Percentiles rank a stretch among this genome's conserved stretches.
These are phyloP conservation scores for Bufo gargarizans DNA, from an alignment of 2,113 vertebrate genomes.

Conservation along the genomic window DNA sequence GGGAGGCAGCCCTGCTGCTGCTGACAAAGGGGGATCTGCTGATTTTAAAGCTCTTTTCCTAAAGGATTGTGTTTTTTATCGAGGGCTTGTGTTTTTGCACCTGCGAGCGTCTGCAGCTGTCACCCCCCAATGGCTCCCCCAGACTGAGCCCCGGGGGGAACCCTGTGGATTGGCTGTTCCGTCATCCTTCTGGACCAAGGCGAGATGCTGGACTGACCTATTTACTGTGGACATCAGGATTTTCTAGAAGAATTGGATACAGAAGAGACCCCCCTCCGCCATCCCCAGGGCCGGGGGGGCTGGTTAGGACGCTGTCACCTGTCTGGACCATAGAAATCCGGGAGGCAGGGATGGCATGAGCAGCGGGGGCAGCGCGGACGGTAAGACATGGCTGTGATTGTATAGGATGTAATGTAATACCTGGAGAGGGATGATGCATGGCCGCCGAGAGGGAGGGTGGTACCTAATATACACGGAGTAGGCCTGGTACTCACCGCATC, in stretches of 20 bases:
- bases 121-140: slow-evolving; percentile 13
- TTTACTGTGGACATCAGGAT: background rate
- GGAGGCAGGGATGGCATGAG: slow-evolving; percentile 66
- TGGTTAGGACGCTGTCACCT: background rate
- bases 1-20: background rate
- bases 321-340: slow-evolving; percentile 32
- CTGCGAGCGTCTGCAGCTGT: slow-evolving; percentile 27
- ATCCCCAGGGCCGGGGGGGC: background rate
- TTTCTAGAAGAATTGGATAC: background rate
- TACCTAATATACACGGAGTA: background rate
- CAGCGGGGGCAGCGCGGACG: slow-evolving; percentile 64
- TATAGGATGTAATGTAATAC: background rate
- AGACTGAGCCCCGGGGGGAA: background rate
- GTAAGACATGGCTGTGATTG: slow-evolving; percentile 63
- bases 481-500: background rate
- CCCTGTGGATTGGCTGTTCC: slow-evolving; percentile 18
- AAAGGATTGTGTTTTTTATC: background rate
- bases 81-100: slow-evolving; percentile 20
- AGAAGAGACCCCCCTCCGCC: background rate
- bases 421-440: background rate
- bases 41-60: too few relatives aligned
- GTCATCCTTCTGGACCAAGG: background rate
- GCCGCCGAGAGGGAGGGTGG: background rate
- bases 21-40: background rate
- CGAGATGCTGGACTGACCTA: slow-evolving; percentile 36